Evolutionary conservation across 2,113 vertebrate species (phyloP).

Genomic region (Geococcyx californianus): DNA sequence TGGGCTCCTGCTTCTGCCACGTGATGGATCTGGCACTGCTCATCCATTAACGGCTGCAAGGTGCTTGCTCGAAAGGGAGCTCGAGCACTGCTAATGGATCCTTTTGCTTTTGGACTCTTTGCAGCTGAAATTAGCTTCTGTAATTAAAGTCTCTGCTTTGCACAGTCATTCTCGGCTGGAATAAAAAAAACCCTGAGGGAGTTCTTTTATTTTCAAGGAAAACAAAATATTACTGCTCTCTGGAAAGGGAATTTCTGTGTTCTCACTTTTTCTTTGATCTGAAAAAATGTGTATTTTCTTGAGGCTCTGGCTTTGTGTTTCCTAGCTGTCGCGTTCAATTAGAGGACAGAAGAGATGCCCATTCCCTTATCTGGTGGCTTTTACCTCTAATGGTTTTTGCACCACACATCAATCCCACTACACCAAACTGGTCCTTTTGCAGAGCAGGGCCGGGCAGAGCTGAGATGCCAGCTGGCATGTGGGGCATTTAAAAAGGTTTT

Average conservation of each 20-base stretch:
- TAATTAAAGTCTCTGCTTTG: constrained; percentile 72
- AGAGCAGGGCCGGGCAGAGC: not conserved
- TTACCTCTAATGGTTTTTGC: not conserved
- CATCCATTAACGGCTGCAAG: constrained; percentile 27
- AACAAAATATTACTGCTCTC: constrained; percentile 18
- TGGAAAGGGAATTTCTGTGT: not conserved
- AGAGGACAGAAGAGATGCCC: not conserved
- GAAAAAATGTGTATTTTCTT: not conserved
- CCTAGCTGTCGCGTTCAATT: not conserved
- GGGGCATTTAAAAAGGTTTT: not conserved
- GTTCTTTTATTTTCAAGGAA: constrained; percentile 57
- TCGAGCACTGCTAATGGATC: constrained; percentile 61
- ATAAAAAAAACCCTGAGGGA: constrained; percentile 52
- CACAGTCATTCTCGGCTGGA: constrained; percentile 66
- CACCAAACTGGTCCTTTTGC: not conserved
- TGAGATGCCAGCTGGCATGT: not conserved
- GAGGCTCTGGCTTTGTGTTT: constrained; percentile 35
- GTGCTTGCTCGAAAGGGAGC: constrained; percentile 51
- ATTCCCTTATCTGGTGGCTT: not conserved
- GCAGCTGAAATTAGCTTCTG: constrained; percentile 67
- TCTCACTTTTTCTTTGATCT: constrained; percentile 41
- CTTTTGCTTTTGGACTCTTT: constrained; percentile 62
- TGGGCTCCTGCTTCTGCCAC: not conserved
- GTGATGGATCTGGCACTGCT: constrained; percentile 21
- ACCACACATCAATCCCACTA: not conserved